Evolutionary conservation across 2,113 vertebrate species (phyloP), one percentile per base, ranked within the genome.

Genomic region (Gallinago media): DNA sequence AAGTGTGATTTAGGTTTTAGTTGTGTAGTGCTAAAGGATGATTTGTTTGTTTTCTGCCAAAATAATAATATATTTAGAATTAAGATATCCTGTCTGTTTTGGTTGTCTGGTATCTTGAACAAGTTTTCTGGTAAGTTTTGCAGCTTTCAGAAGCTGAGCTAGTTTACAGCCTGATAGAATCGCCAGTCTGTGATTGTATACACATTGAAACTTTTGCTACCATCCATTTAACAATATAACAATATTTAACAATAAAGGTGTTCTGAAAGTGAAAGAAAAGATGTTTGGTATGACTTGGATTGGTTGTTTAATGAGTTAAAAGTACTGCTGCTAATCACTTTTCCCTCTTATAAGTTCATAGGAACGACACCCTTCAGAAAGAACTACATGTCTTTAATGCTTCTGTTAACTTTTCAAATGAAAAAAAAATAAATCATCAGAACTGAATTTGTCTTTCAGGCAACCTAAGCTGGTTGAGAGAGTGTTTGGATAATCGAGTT

Each of bases 401-500:
- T 55, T 86, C 17, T 85, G 18, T 66, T 42, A 59, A 71, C 23
- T 78, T 72, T 63, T 42, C 11, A 61, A 56, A 42, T 63, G 9
- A 58, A 66, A 47, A 84, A 70, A 67, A 11, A 14, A 9, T 2
- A 3, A 38, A 38, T 38, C 11, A 40, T 40, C 15, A 88, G 89
- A 91, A 27, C 6, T 36, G 63, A 56, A 84, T 65, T 31, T 86
- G 80, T 88, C 89, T 96, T 98, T 83, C 97, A 99, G 99, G 99
- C 47, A 99, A 99, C 96, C 78, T 99, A 92, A 99, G 99, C 98
- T 99, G 99, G 99, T 95, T 99, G 96, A 98, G 99, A 94, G 99
- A 99, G 95, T 99, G 99, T 97, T 92, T 99, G 98, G 99, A 99
- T 67, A 99, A 99, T 96, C 98, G 98, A 93, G 99, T 99, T 71